These are phyloP conservation scores for fruit fly (Drosophila melanogaster) DNA, from an alignment of 1,140 invertebrate genomes.

Conservation along the genomic window Release_6_plus_ISO1_MT NT_033777.3:13153501-13154000, in stretches of 20 bases:
- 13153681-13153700: conserved; percentile 37
- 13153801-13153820: conserved; percentile 28
- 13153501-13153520: conserved; percentile 25
- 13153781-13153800: conserved; percentile 54
- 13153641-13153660: conserved; percentile 12
- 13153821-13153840: conserved; percentile 15
- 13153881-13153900: conserved; percentile 14
- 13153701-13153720: conserved; percentile 44
- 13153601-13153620: conserved; percentile 58
- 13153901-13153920: conserved; percentile 22
- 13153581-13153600: conserved; percentile 21
- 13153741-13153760: conserved; percentile 11
- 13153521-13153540: conserved; percentile 18
- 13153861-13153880: conserved; percentile 15
- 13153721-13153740: conserved; percentile 34
- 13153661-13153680: conserved; percentile 1
- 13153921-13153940: conserved; percentile 6
- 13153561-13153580: conserved; percentile 18
- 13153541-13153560: conserved; percentile 22
- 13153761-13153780: conserved; percentile 26
- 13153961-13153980: conserved; percentile 18
- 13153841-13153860: background rate
- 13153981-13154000: conserved; percentile 8
- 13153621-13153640: conserved; percentile 38
- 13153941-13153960: conserved; percentile 13